Evolutionary conservation across 2,113 vertebrate genomes (phyloP).

Genomic region (Perccottus glenii): DNA sequence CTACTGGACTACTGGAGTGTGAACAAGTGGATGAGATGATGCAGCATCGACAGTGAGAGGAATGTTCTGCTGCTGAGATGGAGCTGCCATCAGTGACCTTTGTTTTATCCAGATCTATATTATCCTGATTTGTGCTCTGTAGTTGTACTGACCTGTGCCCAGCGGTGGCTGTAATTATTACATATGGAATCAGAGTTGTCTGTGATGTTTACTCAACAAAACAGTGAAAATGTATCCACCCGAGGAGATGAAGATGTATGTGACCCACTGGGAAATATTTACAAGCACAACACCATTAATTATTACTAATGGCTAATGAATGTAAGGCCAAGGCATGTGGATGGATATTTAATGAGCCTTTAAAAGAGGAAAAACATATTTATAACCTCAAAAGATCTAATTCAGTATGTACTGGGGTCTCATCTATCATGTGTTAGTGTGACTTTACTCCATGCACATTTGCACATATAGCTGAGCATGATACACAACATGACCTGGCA

Average conservation of each 20-base stretch:
- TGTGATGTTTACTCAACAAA: conserved; percentile 57
- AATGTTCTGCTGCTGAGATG: too few species aligned
- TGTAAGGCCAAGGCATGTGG: conserved; percentile 17
- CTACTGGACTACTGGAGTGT: too few species aligned
- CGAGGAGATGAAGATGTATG: conserved; percentile 49
- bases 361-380: conserved; percentile 4
- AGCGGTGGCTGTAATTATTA: conserved; percentile 52
- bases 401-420: background rate
- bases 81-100: too few species aligned
- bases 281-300: conserved; percentile 59
- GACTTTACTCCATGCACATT: conserved; percentile 11
- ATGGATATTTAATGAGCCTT: conserved; percentile 29
- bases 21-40: too few species aligned
- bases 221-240: conserved; percentile 33
- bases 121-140: conserved; percentile 48
- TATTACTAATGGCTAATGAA: conserved; percentile 45
- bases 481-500: background rate
- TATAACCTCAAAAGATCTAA: background rate
- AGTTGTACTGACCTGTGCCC: conserved; percentile 43
- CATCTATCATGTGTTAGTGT: conserved; percentile 30
- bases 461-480: background rate
- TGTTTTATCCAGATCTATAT: conserved; percentile 44
- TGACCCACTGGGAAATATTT: conserved; percentile 56
- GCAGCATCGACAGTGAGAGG: too few species aligned
- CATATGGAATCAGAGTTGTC: conserved; percentile 47